These are phyloP conservation scores for Synergus umbraculus DNA, from an alignment of 2,888 invertebrate genomes.

Conservation along the genomic window DNA sequence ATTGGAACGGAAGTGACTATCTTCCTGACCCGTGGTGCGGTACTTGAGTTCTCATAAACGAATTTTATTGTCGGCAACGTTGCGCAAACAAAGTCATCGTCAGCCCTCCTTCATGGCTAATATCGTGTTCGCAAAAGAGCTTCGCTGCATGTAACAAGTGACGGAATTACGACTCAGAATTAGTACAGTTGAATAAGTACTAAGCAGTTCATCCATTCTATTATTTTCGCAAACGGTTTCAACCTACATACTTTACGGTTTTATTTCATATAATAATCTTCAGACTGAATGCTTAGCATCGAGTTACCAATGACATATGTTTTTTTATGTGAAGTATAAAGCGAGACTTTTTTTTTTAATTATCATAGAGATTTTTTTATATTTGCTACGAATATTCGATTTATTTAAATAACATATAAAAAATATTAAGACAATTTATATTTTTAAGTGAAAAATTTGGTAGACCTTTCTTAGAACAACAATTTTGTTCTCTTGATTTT, in stretches of 20 bases:
- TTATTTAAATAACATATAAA: too few species aligned
- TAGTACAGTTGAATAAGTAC: not conserved
- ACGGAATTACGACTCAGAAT: constrained; percentile 5
- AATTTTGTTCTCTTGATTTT: too few species aligned
- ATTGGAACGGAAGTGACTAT: constrained; percentile 66
- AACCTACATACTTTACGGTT: not conserved
- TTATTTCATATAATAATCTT: too few species aligned
- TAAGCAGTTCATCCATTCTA: not conserved
- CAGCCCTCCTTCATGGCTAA: constrained; percentile 33
- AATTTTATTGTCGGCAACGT: constrained; percentile 64
- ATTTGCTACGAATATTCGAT: too few species aligned
- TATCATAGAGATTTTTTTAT: too few species aligned
- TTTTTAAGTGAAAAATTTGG: too few species aligned
- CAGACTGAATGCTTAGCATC: too few species aligned
- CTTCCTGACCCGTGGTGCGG: constrained; percentile 33
- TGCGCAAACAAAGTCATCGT: constrained; percentile 56
- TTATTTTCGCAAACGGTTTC: not conserved
- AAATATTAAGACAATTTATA: too few species aligned
- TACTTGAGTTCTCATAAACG: constrained; percentile 60
- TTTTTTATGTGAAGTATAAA: too few species aligned
- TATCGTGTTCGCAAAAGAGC: constrained; percentile 20
- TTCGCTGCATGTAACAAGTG: not conserved
- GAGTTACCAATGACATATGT: too few species aligned
- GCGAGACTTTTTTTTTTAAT: too few species aligned
- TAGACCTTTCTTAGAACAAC: too few species aligned